phyloP scores from a whole-genome alignment of 2,113 vertebrate species.

The Ceuthmochares aereus region DNA sequence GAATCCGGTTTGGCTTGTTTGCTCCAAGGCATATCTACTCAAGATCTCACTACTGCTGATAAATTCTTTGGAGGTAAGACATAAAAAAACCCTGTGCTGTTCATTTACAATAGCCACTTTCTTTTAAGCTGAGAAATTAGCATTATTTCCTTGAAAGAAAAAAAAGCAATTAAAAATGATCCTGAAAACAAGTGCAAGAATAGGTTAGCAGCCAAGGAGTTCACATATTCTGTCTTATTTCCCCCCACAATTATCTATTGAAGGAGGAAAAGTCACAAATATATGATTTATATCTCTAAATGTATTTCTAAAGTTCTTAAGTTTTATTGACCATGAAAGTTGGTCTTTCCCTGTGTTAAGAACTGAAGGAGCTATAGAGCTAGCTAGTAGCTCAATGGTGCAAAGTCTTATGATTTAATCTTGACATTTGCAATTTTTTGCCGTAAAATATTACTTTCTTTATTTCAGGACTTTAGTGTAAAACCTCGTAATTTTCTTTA shows the following conservation, averaged over 20 bases:
- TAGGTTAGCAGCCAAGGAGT: slow-evolving; percentile 28
- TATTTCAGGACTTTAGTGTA: slow-evolving; percentile 83
- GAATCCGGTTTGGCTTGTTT: slow-evolving; percentile 7
- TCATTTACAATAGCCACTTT: not conserved
- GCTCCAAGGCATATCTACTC: not conserved
- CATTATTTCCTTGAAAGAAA: slow-evolving; percentile 14
- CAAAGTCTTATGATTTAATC: slow-evolving; percentile 85
- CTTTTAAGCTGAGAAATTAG: slow-evolving; percentile 32
- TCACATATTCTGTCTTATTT: slow-evolving; percentile 51
- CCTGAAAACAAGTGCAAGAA: slow-evolving; percentile 47
- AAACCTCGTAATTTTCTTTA: slow-evolving; percentile 85
- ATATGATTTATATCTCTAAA: slow-evolving; percentile 78
- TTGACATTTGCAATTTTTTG: slow-evolving; percentile 85
- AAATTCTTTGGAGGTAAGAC: not conserved
- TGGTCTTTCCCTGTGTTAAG: slow-evolving; percentile 83
- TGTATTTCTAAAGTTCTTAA: slow-evolving; percentile 85
- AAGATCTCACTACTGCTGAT: not conserved
- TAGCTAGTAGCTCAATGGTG: slow-evolving; percentile 83
- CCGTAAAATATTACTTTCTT: slow-evolving; percentile 84
- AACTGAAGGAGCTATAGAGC: slow-evolving; percentile 76
- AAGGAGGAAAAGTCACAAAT: slow-evolving; percentile 77
- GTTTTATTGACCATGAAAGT: slow-evolving; percentile 88
- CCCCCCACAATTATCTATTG: slow-evolving; percentile 71
- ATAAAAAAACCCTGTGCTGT: not conserved
- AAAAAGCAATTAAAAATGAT: not conserved